Evolutionary conservation across 2,888 invertebrate genomes (phyloP), one percentile per base, ranked within the genome.

Genomic region (Prosapia bicincta): DNA sequence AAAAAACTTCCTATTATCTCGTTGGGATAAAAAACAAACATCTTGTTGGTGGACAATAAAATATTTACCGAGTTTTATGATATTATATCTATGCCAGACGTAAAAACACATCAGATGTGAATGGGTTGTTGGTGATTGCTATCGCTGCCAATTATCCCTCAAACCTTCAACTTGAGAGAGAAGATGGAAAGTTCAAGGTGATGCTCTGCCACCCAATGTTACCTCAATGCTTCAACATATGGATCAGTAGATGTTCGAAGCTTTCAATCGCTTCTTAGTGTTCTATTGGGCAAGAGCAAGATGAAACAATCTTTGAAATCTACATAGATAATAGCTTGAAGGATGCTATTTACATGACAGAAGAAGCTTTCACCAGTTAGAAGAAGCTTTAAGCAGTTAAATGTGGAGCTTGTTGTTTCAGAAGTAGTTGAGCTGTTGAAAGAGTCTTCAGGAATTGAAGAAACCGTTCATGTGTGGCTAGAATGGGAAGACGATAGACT

Each of bases 201-300:
- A 74, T 79, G 15, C 80, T 76, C 65, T 82, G 15, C 80, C 81
- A 28, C 79, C 80, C 0, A 81, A 79, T 69, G 80, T 80, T 3
- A 81, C 80, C 1, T 66, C 78, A 7, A 26, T 82, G 1, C 74
- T 82, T 23, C 81, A 82, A 69, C 82, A 81, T 3, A 82, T 81
- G 81, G 79, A 81, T 73, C 82, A 82, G 70, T 79, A 80, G 0
- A 78, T 82, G 13, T 80, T 82, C 15, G 80, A 77, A 26, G 78
- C 78, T 54, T 69, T 79, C 13, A 82, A 82, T 78, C 75, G n/a
- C 76, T 80, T 1, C 77, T 76, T 26, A 71, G 74, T 30, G 72
- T 82, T 32, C 26, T 78, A 1, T 71, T 78, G 54, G 68, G 67
- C 30, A 79, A 78, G 25, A 71, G 74, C 74, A n/a, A n/a, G n/a